Conservation (phyloP, 1,140 invertebrate species). For the Sitophilus oryzae region DNA sequence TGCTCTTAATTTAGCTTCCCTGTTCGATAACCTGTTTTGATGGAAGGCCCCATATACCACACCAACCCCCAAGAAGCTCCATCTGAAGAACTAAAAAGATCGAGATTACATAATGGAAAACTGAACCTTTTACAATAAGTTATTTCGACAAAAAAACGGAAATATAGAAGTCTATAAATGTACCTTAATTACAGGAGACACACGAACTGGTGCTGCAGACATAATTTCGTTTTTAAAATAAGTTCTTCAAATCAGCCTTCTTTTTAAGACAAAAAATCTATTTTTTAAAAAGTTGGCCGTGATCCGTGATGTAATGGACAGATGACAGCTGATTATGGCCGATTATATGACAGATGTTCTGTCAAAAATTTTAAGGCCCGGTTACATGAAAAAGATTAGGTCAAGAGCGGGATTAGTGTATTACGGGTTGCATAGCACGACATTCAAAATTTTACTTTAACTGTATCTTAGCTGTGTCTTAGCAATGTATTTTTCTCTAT, state of each 20-base stretch:
- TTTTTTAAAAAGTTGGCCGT: no score
- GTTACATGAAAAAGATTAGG: no score
- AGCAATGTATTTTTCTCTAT: no score
- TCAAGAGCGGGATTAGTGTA: no score
- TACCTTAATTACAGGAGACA: conserved; percentile 70
- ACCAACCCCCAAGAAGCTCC: conserved; percentile 61
- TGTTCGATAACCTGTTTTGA: conserved; percentile 60
- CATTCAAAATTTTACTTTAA: no score
- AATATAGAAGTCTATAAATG: background rate
- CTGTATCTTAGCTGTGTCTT: no score
- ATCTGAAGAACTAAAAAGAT: conserved; percentile 58
- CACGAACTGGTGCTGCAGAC: conserved; percentile 56
- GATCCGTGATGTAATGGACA: no score
- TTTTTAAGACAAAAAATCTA: no score
- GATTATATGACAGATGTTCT: no score
- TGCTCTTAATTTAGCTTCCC: conserved; percentile 57
- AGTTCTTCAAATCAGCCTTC: background rate
- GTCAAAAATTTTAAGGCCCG: no score
- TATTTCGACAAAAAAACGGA: background rate
- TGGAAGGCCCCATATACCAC: conserved; percentile 65
- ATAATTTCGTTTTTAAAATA: background rate
- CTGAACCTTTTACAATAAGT: conserved; percentile 2
- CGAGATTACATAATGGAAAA: conserved; percentile 22
- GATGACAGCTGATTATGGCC: no score
- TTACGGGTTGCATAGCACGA: no score